Evolutionary conservation across 2,797 vertebrate species (phyloP).

Genomic region (Takifugu ocellatus): DNA sequence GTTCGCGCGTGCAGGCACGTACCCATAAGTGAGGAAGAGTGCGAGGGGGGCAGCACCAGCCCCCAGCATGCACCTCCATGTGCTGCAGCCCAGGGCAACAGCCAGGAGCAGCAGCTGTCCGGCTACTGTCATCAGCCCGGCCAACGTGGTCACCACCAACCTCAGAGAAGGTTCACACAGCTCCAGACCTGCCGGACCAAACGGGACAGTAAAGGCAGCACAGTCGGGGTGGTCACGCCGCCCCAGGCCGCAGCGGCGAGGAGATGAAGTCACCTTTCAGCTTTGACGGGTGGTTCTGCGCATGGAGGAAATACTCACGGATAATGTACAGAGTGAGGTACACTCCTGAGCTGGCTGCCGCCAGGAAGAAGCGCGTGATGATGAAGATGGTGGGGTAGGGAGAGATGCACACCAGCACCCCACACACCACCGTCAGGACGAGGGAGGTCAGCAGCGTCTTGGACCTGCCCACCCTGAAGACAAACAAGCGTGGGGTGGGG

Average conservation of each 20-base stretch:
- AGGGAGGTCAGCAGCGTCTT: conserved; percentile 82
- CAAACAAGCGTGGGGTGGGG: no score
- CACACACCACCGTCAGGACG: conserved; percentile 83
- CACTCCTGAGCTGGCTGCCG: conserved; percentile 80
- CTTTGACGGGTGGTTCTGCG: no score
- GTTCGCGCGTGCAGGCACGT: neutral
- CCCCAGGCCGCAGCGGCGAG: no score
- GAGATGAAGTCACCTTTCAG: no score
- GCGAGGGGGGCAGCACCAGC: conserved; percentile 82
- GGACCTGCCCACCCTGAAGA: conserved; percentile 79
- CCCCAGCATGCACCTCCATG: conserved; percentile 85
- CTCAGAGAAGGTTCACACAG: conserved; percentile 86
- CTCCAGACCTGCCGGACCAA: conserved; percentile 77
- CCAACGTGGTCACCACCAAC: conserved; percentile 79
- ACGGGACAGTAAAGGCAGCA: no score
- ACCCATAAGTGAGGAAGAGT: conserved; percentile 87
- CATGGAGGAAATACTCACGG: conserved; percentile 73
- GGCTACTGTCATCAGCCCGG: conserved; percentile 79
- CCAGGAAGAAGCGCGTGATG: conserved; percentile 84
- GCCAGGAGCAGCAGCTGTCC: conserved; percentile 86
- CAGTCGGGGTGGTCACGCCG: no score
- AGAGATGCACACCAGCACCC: conserved; percentile 83
- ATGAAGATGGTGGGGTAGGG: conserved; percentile 84
- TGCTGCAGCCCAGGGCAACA: conserved; percentile 82
- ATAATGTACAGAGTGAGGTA: conserved; percentile 84